Percentiles rank a stretch among this genome's conserved stretches.
Evolutionary conservation across 2,888 invertebrate genomes (phyloP).

Genomic region (Tillus elongatus): DNA sequence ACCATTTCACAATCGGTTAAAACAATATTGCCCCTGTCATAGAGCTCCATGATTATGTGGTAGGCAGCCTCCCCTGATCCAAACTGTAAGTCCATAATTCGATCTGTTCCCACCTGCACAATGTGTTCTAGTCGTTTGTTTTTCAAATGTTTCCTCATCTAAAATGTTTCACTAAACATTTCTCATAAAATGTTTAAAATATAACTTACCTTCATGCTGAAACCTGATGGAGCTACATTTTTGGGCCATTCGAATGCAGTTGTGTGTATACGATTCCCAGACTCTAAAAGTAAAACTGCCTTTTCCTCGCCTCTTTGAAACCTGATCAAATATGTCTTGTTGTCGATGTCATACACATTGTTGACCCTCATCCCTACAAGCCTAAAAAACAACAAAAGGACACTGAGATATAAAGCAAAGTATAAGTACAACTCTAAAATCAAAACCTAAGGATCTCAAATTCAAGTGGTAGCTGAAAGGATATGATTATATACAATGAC

Average conservation of each 20-base stretch:
- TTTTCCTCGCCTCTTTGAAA: slow-evolving; percentile 82
- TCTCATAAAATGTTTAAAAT: background rate
- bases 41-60: slow-evolving; percentile 90
- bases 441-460: too few species aligned
- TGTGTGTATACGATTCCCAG: slow-evolving; percentile 86
- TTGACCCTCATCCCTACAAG: slow-evolving; percentile 86
- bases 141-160: slow-evolving; percentile 92
- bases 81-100: slow-evolving; percentile 92
- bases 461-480: too few species aligned
- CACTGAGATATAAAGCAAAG: too few species aligned
- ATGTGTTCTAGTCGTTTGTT: slow-evolving; percentile 87
- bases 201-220: slow-evolving; percentile 85
- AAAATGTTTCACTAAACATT: slow-evolving; percentile 32
- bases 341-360: slow-evolving; percentile 96
- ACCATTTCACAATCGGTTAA: slow-evolving; percentile 84
- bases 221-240: slow-evolving; percentile 88
- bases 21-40: slow-evolving; percentile 92
- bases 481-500: too few species aligned
- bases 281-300: slow-evolving; percentile 80
- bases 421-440: background rate
- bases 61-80: slow-evolving; percentile 89
- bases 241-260: slow-evolving; percentile 99
- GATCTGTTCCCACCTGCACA: slow-evolving; percentile 81
- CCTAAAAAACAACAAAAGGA: slow-evolving; percentile 47
- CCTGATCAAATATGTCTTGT: slow-evolving; percentile 88